Conservation (phyloP, 1,140 invertebrate genomes). For the Saccostrea echinata region DNA sequence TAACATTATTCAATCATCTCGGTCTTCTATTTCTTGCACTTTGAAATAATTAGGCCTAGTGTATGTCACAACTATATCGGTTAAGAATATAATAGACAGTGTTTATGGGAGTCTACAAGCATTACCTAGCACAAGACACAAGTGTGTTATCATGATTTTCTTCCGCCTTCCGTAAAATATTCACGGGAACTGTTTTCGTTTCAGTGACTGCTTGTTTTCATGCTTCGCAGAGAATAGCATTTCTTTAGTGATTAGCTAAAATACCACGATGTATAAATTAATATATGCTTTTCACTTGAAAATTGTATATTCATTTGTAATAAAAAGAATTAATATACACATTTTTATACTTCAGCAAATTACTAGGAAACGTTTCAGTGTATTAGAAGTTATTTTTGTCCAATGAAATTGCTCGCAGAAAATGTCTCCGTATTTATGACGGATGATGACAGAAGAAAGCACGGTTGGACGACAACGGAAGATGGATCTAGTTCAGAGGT, state of each 20-base stretch:
- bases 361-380: background rate
- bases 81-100: background rate
- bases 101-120: background rate
- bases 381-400: background rate
- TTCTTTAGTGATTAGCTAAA: background rate
- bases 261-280: background rate
- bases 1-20: background rate
- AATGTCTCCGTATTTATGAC: background rate
- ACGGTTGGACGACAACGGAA: background rate
- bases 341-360: too few species aligned
- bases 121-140: background rate
- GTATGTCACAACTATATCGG: background rate
- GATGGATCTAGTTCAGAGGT: constrained; percentile 17
- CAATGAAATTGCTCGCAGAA: background rate
- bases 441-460: constrained; percentile 17
- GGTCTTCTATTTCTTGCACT: too few species aligned
- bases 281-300: too few species aligned
- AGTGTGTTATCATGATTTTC: background rate
- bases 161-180: background rate
- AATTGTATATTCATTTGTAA: too few species aligned
- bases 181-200: background rate
- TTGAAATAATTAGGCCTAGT: too few species aligned
- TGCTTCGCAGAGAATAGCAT: background rate
- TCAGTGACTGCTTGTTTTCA: background rate
- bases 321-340: too few species aligned